A percentile compares a stretch with the other conserved stretches of the same genome.
Evolutionary conservation across 2,797 vertebrate genomes (phyloP).

Genomic region (Petrocephalus schoutedeni): DNA sequence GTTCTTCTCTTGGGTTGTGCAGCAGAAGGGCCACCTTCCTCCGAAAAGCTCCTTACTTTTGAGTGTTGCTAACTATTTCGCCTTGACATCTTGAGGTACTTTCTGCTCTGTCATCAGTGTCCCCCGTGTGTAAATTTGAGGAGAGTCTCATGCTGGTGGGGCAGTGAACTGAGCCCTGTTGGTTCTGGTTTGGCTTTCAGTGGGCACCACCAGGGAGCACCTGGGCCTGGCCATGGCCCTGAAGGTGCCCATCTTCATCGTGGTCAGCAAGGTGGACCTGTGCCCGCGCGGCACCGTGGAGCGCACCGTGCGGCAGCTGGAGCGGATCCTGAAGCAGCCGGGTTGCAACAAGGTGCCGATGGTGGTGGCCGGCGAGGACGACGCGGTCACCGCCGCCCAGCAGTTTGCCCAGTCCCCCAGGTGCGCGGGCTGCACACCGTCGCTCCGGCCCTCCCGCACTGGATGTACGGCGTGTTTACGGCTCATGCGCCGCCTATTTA

Average conservation of each 20-base stretch:
- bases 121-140: neutral
- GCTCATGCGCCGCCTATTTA: neutral
- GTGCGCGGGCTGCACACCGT: slow-evolving; percentile 42
- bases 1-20: neutral
- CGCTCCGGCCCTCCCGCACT: neutral
- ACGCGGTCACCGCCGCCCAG: slow-evolving; percentile 90
- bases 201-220: slow-evolving; percentile 90
- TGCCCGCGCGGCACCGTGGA: slow-evolving; percentile 81
- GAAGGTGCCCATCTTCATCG: slow-evolving; percentile 94
- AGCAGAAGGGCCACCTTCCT: neutral
- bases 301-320: slow-evolving; percentile 86
- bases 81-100: neutral
- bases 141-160: neutral
- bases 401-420: slow-evolving; percentile 88
- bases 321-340: slow-evolving; percentile 86
- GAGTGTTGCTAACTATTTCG: neutral
- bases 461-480: neutral
- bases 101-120: neutral
- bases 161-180: neutral
- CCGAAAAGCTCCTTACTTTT: neutral
- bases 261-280: slow-evolving; percentile 91
- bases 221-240: slow-evolving; percentile 91
- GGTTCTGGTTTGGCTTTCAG: slow-evolving; percentile 46
- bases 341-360: slow-evolving; percentile 93
- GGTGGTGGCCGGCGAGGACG: slow-evolving; percentile 76